Percentiles rank a stretch among this genome's conserved stretches.
phyloP scores from a whole-genome alignment of 2,797 vertebrate genomes.

The Spinibarbus caldwelli region DNA sequence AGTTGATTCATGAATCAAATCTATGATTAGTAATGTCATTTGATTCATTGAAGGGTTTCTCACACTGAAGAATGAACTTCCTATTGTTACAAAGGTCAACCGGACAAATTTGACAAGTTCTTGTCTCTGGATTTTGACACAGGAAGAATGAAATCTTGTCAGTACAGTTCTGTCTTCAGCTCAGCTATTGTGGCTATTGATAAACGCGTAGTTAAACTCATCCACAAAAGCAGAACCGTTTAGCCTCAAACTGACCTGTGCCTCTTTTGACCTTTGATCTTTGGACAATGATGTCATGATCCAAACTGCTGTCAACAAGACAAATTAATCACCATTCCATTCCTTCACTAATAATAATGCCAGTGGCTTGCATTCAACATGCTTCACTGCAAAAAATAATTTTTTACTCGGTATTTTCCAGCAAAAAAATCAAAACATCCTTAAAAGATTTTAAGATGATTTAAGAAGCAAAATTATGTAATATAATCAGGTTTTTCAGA shows the following conservation, averaged over 20 bases:
- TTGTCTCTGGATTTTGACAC: neutral
- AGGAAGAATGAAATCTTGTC: conserved; percentile 21
- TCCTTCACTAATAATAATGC: neutral
- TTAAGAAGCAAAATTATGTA: neutral
- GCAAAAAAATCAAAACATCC: neutral
- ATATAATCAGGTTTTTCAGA: neutral
- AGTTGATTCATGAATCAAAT: neutral
- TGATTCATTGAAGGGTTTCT: neutral
- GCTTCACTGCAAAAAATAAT: neutral
- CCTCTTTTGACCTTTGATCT: conserved; percentile 27
- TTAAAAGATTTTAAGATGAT: neutral
- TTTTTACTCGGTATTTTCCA: neutral
- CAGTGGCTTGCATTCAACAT: neutral
- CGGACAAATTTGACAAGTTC: neutral
- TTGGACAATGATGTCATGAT: conserved; percentile 20
- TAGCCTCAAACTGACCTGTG: conserved; percentile 35
- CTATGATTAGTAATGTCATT: neutral
- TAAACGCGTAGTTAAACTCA: neutral
- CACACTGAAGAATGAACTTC: neutral
- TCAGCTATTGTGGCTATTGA: conserved; percentile 14
- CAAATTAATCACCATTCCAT: conserved; percentile 25
- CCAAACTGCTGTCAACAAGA: conserved; percentile 26
- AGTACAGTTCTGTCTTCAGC: conserved; percentile 15
- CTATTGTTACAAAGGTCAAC: conserved; percentile 29
- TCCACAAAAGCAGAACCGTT: conserved; percentile 2